Conservation (phyloP, 2,888 invertebrate genomes). For the Papilio elwesi region DNA sequence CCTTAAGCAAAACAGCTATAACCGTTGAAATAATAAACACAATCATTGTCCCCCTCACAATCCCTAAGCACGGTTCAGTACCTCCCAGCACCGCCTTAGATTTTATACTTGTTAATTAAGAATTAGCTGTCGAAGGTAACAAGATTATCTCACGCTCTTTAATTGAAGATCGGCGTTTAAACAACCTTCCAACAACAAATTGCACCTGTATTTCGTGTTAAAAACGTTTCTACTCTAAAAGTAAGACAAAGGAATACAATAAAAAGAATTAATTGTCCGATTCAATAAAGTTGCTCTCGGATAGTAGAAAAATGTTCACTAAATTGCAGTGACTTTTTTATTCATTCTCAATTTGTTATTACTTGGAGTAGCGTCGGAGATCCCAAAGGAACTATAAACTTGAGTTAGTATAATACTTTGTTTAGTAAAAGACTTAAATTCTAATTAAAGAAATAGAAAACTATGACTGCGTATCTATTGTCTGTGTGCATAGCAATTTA, state of each 20-base stretch:
- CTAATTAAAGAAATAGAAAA: conserved; percentile 28
- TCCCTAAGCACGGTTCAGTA: conserved; percentile 65
- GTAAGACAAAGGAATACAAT: conserved; percentile 21
- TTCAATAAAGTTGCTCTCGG: conserved; percentile 35
- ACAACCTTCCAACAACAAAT: conserved; percentile 50
- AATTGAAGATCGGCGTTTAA: conserved; percentile 63
- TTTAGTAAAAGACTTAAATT: conserved; percentile 30
- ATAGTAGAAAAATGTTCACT: conserved; percentile 38
- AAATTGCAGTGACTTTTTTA: conserved; percentile 35
- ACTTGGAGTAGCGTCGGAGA: conserved; percentile 17
- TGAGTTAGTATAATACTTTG: conserved; percentile 1
- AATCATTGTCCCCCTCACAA: conserved; percentile 64
- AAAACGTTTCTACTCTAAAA: conserved; percentile 39
- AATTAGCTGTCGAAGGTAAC: conserved; percentile 67
- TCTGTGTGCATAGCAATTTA: conserved; percentile 24
- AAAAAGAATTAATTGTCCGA: conserved; percentile 37
- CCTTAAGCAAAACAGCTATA: conserved; percentile 40
- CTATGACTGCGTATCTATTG: neutral
- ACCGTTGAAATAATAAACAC: conserved; percentile 55
- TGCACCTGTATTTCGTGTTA: conserved; percentile 38
- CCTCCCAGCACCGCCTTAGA: conserved; percentile 58
- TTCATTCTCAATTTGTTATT: conserved; percentile 39
- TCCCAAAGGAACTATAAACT: conserved; percentile 36
- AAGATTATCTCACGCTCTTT: conserved; percentile 71
- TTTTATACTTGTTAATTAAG: conserved; percentile 76